Evolutionary conservation across 2,888 invertebrate genomes (phyloP).

Genomic region (Dermolepida albohirtum): DNA sequence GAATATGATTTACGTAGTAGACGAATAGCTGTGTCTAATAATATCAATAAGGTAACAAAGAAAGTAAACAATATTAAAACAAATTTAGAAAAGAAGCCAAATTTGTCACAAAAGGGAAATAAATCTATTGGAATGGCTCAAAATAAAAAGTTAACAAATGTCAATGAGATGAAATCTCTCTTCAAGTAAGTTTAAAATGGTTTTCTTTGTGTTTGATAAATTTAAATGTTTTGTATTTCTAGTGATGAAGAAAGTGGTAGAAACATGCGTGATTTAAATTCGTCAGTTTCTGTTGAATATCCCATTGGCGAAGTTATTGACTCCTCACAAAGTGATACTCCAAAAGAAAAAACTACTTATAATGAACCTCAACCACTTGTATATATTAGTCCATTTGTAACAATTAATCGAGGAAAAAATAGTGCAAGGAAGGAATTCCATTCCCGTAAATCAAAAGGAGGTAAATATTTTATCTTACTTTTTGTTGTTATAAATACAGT

Average conservation of each 20-base stretch:
- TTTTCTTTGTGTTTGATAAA: too few species aligned
- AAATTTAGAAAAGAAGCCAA: not conserved
- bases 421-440: conserved; percentile 69
- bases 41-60: not conserved
- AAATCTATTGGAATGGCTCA: too few species aligned
- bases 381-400: conserved; percentile 70
- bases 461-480: conserved; percentile 36
- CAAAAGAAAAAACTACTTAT: not conserved
- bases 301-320: not conserved
- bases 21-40: not conserved
- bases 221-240: too few species aligned
- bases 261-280: too few species aligned
- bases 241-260: too few species aligned
- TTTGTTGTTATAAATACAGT: too few species aligned
- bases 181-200: too few species aligned
- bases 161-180: too few species aligned
- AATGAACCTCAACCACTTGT: conserved; percentile 55
- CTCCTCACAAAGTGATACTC: not conserved
- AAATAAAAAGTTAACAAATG: too few species aligned
- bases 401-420: conserved; percentile 71
- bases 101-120: not conserved
- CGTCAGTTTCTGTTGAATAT: too few species aligned
- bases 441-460: conserved; percentile 54
- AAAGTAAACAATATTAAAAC: conserved; percentile 7
- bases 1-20: conserved; percentile 20